Evolutionary conservation across 2,888 invertebrate species (phyloP).

Genomic region (Ophraella communa): DNA sequence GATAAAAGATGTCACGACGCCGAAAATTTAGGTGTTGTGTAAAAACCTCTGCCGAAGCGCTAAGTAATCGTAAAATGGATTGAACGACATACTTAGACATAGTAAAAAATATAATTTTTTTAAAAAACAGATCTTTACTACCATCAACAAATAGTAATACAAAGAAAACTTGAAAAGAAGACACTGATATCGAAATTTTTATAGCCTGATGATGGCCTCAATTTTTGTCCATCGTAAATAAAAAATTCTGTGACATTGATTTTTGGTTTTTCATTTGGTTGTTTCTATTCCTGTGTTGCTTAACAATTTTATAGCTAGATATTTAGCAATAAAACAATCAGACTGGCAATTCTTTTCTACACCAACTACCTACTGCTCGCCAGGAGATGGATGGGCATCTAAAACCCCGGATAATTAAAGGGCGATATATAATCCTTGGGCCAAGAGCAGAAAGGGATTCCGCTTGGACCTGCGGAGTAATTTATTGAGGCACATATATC

Average conservation of each 20-base stretch:
- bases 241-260: no score
- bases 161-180: no score
- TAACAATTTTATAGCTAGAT: neutral
- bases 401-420: conserved; percentile 42
- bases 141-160: no score
- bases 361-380: neutral
- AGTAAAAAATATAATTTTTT: no score
- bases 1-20: conserved; percentile 4
- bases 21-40: conserved; percentile 7
- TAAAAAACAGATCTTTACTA: no score
- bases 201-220: no score
- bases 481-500: conserved; percentile 40
- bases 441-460: conserved; percentile 32
- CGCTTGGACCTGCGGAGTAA: conserved; percentile 29
- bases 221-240: no score
- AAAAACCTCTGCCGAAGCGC: conserved; percentile 1
- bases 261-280: no score
- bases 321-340: conserved; percentile 4
- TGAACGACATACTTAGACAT: neutral
- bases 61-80: neutral
- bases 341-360: neutral
- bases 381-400: conserved; percentile 37
- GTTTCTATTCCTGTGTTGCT: no score
- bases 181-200: no score
- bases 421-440: conserved; percentile 39